Evolutionary conservation across 2,113 vertebrate species (phyloP).

Genomic region (Siphamia tubifer): DNA sequence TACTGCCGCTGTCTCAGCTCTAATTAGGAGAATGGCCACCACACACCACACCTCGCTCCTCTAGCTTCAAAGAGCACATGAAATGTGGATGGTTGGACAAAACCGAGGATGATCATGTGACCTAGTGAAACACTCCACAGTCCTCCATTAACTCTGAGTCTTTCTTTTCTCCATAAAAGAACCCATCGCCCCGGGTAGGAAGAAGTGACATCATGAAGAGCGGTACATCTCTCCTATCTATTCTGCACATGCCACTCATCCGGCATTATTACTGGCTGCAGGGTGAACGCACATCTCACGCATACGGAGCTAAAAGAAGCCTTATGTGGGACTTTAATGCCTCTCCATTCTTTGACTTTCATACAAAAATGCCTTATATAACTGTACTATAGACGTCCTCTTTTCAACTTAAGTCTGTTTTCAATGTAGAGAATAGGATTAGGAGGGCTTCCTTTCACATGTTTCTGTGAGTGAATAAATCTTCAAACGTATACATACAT

Average conservation of each 20-base stretch:
- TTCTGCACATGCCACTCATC: slow-evolving; percentile 29
- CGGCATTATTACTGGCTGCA: slow-evolving; percentile 23
- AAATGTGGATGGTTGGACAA: neutral
- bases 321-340: slow-evolving; percentile 12
- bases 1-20: slow-evolving; percentile 56
- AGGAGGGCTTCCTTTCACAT: neutral
- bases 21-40: slow-evolving; percentile 57
- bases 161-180: slow-evolving; percentile 30
- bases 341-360: slow-evolving; percentile 7
- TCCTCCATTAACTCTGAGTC: slow-evolving; percentile 6
- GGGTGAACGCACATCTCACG: slow-evolving; percentile 26
- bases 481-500: neutral
- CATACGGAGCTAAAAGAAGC: slow-evolving; percentile 13
- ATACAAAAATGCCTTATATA: slow-evolving; percentile 10
- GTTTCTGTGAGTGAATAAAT: neutral
- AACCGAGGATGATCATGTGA: slow-evolving; percentile 42
- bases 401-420: neutral
- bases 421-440: neutral
- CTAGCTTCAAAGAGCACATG: slow-evolving; percentile 41
- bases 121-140: neutral
- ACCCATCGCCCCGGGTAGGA: slow-evolving; percentile 22
- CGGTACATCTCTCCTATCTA: slow-evolving; percentile 12
- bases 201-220: slow-evolving; percentile 7
- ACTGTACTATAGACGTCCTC: neutral
- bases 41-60: slow-evolving; percentile 26